A percentile compares a stretch with the other conserved stretches of the same genome.
These are phyloP conservation scores for Vulpes vulpes DNA, from an alignment of 2,113 vertebrate species.

Conservation along the genomic window DNA sequence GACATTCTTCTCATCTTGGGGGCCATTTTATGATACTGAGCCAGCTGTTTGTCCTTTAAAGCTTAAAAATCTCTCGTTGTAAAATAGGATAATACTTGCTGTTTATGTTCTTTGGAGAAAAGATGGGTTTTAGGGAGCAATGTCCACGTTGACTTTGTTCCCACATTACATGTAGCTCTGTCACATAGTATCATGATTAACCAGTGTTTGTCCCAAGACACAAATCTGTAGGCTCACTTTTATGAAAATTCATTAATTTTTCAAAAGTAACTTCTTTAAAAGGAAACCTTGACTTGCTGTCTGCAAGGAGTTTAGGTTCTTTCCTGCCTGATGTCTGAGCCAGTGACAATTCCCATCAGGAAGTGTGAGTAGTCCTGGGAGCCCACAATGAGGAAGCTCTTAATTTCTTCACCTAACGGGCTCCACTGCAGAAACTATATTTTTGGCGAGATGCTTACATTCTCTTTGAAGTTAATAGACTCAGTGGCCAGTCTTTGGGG, in stretches of 20 bases:
- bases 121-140: not conserved
- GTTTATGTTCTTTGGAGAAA: not conserved
- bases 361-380: not conserved
- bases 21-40: not conserved
- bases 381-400: not conserved
- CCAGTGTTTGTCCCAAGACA: not conserved
- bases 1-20: not conserved
- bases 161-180: fast-evolving
- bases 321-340: not conserved
- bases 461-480: constrained; percentile 52
- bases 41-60: not conserved
- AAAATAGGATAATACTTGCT: not conserved
- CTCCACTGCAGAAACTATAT: not conserved
- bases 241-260: not conserved
- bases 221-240: not conserved
- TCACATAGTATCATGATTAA: not conserved
- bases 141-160: not conserved
- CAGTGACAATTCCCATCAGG: not conserved
- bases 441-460: fast-evolving
- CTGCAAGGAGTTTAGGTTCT: not conserved
- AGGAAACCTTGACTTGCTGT: not conserved
- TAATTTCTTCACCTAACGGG: fast-evolving
- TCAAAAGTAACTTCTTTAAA: not conserved
- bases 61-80: not conserved
- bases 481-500: constrained; percentile 58